Evolutionary conservation across 1,140 invertebrate species (phyloP).

Genomic region (Vanessa atalanta): DNA sequence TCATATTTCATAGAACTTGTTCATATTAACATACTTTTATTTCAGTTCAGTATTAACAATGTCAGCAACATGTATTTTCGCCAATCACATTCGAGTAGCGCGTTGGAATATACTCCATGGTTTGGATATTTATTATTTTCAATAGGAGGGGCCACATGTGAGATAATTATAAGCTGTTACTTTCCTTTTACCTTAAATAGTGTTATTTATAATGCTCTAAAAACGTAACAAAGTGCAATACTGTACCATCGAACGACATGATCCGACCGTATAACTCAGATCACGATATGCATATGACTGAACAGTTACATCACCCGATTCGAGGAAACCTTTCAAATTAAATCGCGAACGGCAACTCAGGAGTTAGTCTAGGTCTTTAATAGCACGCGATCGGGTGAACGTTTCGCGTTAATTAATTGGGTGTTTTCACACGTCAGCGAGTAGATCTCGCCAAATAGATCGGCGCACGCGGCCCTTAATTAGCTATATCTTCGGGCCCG

Average conservation of each 20-base stretch:
- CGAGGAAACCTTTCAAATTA: slow-evolving; percentile 47
- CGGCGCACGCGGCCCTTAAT: slow-evolving; percentile 74
- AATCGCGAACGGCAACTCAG: slow-evolving; percentile 50
- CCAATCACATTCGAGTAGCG: too few species aligned
- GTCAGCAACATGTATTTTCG: too few species aligned
- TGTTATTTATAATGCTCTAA: not conserved
- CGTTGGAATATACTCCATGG: too few species aligned
- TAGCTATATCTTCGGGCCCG: slow-evolving; percentile 70
- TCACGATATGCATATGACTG: slow-evolving; percentile 41
- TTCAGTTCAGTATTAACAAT: not conserved
- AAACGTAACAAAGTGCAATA: slow-evolving; percentile 16
- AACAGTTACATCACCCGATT: slow-evolving; percentile 47
- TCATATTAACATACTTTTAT: too few species aligned
- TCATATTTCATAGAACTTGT: too few species aligned
- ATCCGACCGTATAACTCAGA: slow-evolving; percentile 15
- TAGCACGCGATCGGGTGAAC: slow-evolving; percentile 58
- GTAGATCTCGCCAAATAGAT: slow-evolving; percentile 79
- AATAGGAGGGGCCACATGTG: too few species aligned
- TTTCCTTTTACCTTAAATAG: too few species aligned
- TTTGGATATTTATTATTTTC: too few species aligned
- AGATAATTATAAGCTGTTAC: too few species aligned
- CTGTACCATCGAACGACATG: not conserved
- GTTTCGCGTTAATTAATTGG: slow-evolving; percentile 79
- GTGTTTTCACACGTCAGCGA: slow-evolving; percentile 79
- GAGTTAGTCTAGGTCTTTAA: slow-evolving; percentile 47